phyloP scores from a whole-genome alignment of 2,797 vertebrate species.

The Amazona ochrocephala region DNA sequence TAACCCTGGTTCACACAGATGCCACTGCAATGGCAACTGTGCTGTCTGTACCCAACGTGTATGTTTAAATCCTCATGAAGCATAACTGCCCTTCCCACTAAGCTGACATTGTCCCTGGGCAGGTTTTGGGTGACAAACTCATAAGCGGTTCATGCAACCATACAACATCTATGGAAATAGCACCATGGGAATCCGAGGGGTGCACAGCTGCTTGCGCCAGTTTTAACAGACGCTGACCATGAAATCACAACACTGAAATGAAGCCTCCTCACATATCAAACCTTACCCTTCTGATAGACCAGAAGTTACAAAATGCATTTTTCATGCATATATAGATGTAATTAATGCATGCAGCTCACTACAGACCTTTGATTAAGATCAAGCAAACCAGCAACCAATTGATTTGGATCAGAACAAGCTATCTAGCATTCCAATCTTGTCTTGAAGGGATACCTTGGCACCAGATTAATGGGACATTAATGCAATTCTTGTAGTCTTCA shows the following conservation, averaged over 20 bases:
- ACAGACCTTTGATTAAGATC: constrained; percentile 12
- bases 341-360: neutral
- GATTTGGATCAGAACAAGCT: neutral
- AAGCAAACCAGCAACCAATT: neutral
- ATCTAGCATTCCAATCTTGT: neutral
- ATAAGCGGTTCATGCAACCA: neutral
- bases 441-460: constrained; percentile 9
- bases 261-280: neutral
- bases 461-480: neutral
- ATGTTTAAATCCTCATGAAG: neutral
- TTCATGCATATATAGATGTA: neutral
- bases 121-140: neutral
- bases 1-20: neutral
- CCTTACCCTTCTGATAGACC: neutral
- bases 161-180: neutral
- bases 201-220: neutral
- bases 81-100: neutral
- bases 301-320: neutral
- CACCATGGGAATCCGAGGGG: fast-evolving
- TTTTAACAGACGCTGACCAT: neutral
- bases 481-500: neutral
- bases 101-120: fast-evolving
- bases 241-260: neutral
- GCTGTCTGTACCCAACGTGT: no score
- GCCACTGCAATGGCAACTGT: neutral